Evolutionary conservation across 2,797 vertebrate species (phyloP), one percentile per base, ranked within the genome.

Genomic region (Rhinatrema bivittatum): DNA sequence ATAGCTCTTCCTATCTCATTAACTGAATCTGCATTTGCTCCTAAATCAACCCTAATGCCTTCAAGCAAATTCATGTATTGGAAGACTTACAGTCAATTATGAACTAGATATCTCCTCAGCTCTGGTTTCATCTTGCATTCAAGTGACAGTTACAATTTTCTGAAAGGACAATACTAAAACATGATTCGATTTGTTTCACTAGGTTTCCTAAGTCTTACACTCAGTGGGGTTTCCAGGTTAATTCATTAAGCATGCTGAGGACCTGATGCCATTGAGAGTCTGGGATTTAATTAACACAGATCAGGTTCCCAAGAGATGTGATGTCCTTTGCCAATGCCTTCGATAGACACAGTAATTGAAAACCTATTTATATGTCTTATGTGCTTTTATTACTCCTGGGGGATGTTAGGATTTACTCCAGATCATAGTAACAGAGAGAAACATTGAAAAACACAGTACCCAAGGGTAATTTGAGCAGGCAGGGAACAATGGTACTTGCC

Each of bases 91-190:
- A n/a, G n/a, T n/a, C n/a, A n/a, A n/a, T n/a, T n/a, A n/a, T n/a
- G n/a, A n/a, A n/a, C n/a, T n/a, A n/a, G n/a, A n/a, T n/a, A n/a
- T n/a, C n/a, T n/a, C n/a, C n/a, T n/a, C n/a, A 70, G 54, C 41
- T 39, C 41, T 50, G 53, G 53, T 71, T 72, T 65, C 53, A 57
- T 53, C 62, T 58, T 53, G 59, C 69, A n/a, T 58, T 50, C 73
- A 71, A 64, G 59, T 9, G 43, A 68, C 68, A 71, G 61, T 73
- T 69, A 69, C 73, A 72, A 73, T 69, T 68, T 60, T 53, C 69
- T 63, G 73, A 71, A 60, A 73, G 67, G 68, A 45, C 70, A n/a
- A n/a, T n/a, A n/a, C n/a, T n/a, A n/a, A n/a, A n/a, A n/a, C n/a
- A n/a, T n/a, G n/a, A n/a, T n/a, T n/a, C n/a, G 64, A 72, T 72